These are phyloP conservation scores for Lissocephala sabroskyi DNA, from an alignment of 2,888 invertebrate genomes.

Conservation along the genomic window DNA sequence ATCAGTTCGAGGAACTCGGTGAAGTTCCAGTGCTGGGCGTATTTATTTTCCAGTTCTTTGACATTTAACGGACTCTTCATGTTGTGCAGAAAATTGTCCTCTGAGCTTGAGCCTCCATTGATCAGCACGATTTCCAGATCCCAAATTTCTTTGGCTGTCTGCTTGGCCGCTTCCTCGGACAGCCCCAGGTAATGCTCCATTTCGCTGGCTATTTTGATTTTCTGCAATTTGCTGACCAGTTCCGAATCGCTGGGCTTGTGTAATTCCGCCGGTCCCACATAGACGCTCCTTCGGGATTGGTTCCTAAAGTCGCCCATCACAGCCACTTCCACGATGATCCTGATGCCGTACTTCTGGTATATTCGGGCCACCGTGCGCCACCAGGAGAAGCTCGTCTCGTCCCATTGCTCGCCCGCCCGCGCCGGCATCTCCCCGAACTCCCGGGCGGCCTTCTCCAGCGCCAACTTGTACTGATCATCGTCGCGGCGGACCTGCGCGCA, in stretches of 20 bases:
- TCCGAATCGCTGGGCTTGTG: constrained; percentile 1
- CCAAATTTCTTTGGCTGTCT: constrained; percentile 35
- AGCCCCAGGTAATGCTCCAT: constrained; percentile 44
- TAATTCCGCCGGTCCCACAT: constrained; percentile 42
- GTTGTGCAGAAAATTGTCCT: constrained; percentile 27
- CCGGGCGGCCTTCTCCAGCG: constrained; percentile 32
- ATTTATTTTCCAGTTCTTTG: constrained; percentile 35
- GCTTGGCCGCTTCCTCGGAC: constrained; percentile 22
- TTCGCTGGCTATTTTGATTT: too few relatives aligned
- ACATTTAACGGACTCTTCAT: constrained; percentile 32
- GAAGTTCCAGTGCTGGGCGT: constrained; percentile 43
- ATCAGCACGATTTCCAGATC: constrained; percentile 37
- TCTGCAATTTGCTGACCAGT: not conserved
- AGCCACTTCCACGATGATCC: constrained; percentile 52
- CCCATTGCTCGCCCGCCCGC: constrained; percentile 31
- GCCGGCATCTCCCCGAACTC: constrained; percentile 56
- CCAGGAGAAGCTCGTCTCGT: constrained; percentile 54
- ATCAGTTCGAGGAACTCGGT: constrained; percentile 45
- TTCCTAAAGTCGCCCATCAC: constrained; percentile 50
- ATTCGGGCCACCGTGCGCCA: constrained; percentile 53
- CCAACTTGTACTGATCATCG: constrained; percentile 38
- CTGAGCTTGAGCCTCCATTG: constrained; percentile 14
- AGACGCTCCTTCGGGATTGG: constrained; percentile 44
- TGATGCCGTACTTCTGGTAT: constrained; percentile 51
- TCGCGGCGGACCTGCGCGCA: constrained; percentile 34